Percentiles rank a stretch among this genome's conserved stretches.
Evolutionary conservation across 2,888 invertebrate genomes (phyloP).

Genomic region (Athrips mouffetella): DNA sequence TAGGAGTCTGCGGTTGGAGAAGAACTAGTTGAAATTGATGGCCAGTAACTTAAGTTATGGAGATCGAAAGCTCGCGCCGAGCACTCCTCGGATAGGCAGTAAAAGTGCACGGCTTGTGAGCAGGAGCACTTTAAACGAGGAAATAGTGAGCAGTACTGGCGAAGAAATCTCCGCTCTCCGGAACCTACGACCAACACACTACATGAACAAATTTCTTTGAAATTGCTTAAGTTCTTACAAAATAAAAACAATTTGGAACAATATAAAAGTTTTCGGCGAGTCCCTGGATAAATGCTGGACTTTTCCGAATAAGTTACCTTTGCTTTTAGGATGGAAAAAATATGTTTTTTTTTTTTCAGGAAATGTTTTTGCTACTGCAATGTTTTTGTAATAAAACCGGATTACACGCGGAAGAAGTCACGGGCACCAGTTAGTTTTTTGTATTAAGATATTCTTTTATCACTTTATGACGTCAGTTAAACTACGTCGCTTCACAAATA

Average conservation of each 20-base stretch:
- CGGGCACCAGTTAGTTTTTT: too few relatives aligned
- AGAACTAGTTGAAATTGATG: neutral
- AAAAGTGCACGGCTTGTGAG: neutral
- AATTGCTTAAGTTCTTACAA: neutral
- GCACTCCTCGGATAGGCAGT: neutral
- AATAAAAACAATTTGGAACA: neutral
- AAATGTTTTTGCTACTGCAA: too few relatives aligned
- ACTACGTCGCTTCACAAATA: too few relatives aligned
- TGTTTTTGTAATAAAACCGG: too few relatives aligned
- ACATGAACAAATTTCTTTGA: neutral
- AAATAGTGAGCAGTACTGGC: neutral
- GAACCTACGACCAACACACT: neutral
- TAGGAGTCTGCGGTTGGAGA: neutral
- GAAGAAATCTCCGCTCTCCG: neutral
- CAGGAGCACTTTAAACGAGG: neutral
- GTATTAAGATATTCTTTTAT: too few relatives aligned
- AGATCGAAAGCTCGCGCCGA: neutral
- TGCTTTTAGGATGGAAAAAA: too few relatives aligned
- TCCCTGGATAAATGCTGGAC: too few relatives aligned
- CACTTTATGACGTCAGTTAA: too few relatives aligned
- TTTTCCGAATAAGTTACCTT: neutral
- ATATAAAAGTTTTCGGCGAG: neutral
- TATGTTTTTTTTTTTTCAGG: too few relatives aligned
- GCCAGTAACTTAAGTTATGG: neutral
- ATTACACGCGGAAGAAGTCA: too few relatives aligned